Percentiles rank a stretch among this genome's conserved stretches.
Conservation (phyloP, 2,888 invertebrate species). For the Anthophora plumipes region DNA sequence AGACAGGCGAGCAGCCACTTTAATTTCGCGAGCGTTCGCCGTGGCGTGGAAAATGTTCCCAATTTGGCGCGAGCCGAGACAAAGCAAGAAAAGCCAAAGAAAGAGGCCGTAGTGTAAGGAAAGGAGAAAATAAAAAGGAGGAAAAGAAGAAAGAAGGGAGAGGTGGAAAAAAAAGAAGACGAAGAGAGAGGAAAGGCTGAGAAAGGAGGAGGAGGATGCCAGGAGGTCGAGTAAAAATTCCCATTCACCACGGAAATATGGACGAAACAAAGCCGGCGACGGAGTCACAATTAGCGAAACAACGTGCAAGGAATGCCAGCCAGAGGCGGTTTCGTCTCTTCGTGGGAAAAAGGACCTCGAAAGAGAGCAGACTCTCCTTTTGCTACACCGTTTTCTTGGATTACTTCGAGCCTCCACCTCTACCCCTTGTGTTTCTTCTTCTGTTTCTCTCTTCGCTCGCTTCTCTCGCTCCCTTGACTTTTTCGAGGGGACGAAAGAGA, state of each 20-base stretch:
- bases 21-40: conserved; percentile 42
- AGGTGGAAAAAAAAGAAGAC: neutral
- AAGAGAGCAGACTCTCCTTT: conserved; percentile 14
- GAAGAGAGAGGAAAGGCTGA: too few species aligned
- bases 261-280: conserved; percentile 50
- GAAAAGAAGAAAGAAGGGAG: neutral
- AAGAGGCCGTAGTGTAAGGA: neutral
- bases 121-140: too few species aligned
- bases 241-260: conserved; percentile 58
- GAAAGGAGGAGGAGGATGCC: neutral
- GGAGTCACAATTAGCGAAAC: conserved; percentile 68
- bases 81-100: neutral
- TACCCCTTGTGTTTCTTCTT: neutral
- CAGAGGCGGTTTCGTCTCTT: neutral
- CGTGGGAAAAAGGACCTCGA: neutral
- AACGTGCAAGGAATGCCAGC: conserved; percentile 59
- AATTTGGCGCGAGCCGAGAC: conserved; percentile 30
- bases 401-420: conserved; percentile 2
- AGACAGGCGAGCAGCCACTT: conserved; percentile 29
- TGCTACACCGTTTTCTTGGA: conserved; percentile 10
- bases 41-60: conserved; percentile 26
- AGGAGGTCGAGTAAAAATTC: conserved; percentile 44
- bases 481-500: neutral
- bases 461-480: neutral
- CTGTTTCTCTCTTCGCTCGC: too few species aligned